Evolutionary conservation across 2,888 invertebrate genomes (phyloP).

Genomic region (Drosophila testacea): DNA sequence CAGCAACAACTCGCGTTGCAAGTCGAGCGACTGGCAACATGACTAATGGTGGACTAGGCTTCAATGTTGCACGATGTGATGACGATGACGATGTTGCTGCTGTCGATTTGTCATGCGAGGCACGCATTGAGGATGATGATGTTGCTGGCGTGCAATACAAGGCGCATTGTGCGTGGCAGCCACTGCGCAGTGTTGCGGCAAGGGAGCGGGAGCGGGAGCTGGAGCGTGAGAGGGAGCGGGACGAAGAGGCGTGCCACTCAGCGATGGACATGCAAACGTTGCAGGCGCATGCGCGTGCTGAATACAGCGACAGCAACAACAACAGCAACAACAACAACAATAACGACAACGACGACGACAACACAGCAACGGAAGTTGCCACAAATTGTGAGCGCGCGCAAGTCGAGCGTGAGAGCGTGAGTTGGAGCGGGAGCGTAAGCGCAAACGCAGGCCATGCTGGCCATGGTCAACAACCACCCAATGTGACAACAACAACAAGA

Average conservation of each 20-base stretch:
- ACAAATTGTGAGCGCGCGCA: conserved; percentile 72
- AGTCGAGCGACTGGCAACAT: conserved; percentile 45
- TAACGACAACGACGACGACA: conserved; percentile 20
- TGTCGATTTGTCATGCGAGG: conserved; percentile 64
- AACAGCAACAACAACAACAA: no score
- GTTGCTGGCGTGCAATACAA: conserved; percentile 61
- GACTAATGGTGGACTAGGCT: conserved; percentile 48
- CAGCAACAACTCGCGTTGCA: conserved; percentile 20
- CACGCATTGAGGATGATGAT: conserved; percentile 55
- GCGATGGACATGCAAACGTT: conserved; percentile 54
- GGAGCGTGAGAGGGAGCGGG: conserved; percentile 6
- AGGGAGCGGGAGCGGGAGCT: conserved; percentile 4
- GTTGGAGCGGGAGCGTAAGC: conserved; percentile 58
- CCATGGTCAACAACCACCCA: conserved; percentile 68
- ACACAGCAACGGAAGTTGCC: conserved; percentile 68
- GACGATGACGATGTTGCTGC: conserved; percentile 15
- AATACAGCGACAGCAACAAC: conserved; percentile 66
- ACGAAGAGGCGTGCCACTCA: conserved; percentile 60
- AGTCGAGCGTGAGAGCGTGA: conserved; percentile 75
- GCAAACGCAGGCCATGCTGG: conserved; percentile 59
- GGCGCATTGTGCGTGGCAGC: conserved; percentile 70
- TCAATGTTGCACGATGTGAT: conserved; percentile 23
- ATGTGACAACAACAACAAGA: conserved; percentile 54
- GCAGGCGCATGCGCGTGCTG: conserved; percentile 77
- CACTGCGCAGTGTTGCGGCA: conserved; percentile 19